Percentiles rank a stretch among this genome's conserved stretches.
These are phyloP conservation scores for Toxonevra muliebris DNA, from an alignment of 2,888 invertebrate species.

Conservation along the genomic window DNA sequence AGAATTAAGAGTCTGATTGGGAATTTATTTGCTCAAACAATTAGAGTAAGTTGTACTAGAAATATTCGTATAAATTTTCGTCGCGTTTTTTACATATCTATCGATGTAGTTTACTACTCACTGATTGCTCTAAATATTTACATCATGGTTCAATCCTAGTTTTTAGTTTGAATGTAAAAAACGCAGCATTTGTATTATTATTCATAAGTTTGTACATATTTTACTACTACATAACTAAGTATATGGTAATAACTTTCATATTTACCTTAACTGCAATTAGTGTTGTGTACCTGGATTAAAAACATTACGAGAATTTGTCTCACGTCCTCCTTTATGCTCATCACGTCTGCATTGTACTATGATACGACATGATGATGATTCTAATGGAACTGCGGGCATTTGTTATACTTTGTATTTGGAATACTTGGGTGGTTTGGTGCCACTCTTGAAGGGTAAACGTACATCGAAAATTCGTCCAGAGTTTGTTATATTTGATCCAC, in stretches of 20 bases:
- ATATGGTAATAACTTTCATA: background rate
- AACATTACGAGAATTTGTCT: constrained; percentile 91
- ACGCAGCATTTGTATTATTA: too few relatives aligned
- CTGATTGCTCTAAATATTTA: too few relatives aligned
- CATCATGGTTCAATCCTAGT: too few relatives aligned
- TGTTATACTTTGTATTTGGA: constrained; percentile 92
- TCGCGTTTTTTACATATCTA: too few relatives aligned
- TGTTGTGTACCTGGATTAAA: constrained; percentile 93
- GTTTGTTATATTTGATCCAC: constrained; percentile 96
- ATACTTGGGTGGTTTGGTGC: constrained; percentile 95
- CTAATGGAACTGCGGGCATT: constrained; percentile 73
- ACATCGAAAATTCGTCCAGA: constrained; percentile 97
- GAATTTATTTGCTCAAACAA: constrained; percentile 91
- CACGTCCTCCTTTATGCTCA: constrained; percentile 84
- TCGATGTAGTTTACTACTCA: background rate
- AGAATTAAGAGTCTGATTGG: constrained; percentile 85
- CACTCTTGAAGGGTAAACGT: constrained; percentile 92
- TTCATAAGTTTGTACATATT: too few relatives aligned
- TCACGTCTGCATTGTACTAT: constrained; percentile 97
- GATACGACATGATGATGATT: constrained; percentile 90
- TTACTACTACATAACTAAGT: too few relatives aligned
- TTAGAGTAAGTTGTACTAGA: constrained; percentile 73
- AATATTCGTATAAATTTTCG: background rate
- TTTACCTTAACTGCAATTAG: constrained; percentile 65
- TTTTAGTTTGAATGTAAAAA: too few relatives aligned